Conservation (phyloP, 2,797 vertebrate species). For the Hozukius guyotensis region DNA sequence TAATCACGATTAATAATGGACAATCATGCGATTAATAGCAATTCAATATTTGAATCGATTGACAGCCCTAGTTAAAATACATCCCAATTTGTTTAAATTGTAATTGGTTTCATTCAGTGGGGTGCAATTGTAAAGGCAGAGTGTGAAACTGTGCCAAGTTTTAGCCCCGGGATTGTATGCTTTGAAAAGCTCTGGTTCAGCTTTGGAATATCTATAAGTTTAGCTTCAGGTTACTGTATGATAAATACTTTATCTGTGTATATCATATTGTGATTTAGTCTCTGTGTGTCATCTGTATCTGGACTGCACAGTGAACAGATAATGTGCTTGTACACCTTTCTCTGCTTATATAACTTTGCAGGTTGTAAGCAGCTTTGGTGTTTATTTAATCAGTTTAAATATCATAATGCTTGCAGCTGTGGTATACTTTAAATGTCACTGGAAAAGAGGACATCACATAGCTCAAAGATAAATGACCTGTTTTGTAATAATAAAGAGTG, state of each 20-base stretch:
- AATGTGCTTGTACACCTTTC: slow-evolving; percentile 13
- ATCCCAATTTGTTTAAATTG: not conserved
- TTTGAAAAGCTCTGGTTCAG: not conserved
- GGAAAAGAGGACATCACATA: not conserved
- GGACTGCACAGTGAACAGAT: not conserved
- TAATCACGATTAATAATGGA: too few species aligned
- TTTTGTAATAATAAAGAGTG: not conserved
- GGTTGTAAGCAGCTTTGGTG: slow-evolving; percentile 47
- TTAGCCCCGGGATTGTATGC: not conserved
- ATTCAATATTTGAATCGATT: too few species aligned
- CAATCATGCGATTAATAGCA: too few species aligned
- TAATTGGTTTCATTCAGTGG: not conserved
- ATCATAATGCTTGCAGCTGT: not conserved
- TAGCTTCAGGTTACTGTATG: fast-evolving
- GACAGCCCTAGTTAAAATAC: not conserved
- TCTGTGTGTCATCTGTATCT: not conserved
- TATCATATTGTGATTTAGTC: too few species aligned
- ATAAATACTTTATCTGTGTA: not conserved
- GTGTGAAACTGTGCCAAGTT: not conserved
- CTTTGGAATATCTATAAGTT: not conserved
- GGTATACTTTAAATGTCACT: slow-evolving; percentile 3
- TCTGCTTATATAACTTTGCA: slow-evolving; percentile 56
- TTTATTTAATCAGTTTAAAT: slow-evolving; percentile 22
- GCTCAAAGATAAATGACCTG: slow-evolving; percentile 5
- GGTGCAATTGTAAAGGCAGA: not conserved